Percentiles rank a stretch among this genome's conserved stretches.
Evolutionary conservation across 2,888 invertebrate species (phyloP).

Genomic region (Mellilla xanthometata): DNA sequence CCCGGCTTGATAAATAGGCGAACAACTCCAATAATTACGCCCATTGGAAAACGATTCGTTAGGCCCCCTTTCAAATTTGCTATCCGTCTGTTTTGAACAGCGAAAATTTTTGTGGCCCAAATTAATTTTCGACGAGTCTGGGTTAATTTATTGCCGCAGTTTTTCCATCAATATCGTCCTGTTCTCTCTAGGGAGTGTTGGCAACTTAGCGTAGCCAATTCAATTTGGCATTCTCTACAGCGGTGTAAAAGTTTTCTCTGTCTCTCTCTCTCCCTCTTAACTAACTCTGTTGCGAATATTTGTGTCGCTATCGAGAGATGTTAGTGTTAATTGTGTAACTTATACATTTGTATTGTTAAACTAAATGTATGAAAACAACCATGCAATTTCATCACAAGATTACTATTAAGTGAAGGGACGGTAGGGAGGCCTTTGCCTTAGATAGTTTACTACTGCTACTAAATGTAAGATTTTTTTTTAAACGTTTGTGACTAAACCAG

Average conservation of each 20-base stretch:
- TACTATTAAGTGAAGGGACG: no score
- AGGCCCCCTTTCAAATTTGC: constrained; percentile 36
- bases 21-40: constrained; percentile 18
- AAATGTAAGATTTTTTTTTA: no score
- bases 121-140: constrained; percentile 35
- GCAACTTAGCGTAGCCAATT: constrained; percentile 17
- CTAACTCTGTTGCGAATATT: no score
- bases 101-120: constrained; percentile 27
- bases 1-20: constrained; percentile 4
- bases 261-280: no score
- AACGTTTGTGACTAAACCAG: no score
- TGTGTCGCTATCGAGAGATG: no score
- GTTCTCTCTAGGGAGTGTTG: constrained; percentile 9
- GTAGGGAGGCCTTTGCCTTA: no score
- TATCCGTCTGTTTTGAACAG: constrained; percentile 27
- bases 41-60: constrained; percentile 39
- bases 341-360: no score
- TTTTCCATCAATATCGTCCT: constrained; percentile 15
- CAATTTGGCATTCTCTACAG: constrained; percentile 9
- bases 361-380: no score
- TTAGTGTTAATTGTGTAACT: no score
- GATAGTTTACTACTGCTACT: no score
- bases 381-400: no score
- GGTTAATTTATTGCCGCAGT: constrained; percentile 30
- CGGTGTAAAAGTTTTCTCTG: constrained; percentile 1